These are phyloP conservation scores for Diabrotica balteata DNA, from an alignment of 2,888 invertebrate genomes.

Conservation along the genomic window DNA sequence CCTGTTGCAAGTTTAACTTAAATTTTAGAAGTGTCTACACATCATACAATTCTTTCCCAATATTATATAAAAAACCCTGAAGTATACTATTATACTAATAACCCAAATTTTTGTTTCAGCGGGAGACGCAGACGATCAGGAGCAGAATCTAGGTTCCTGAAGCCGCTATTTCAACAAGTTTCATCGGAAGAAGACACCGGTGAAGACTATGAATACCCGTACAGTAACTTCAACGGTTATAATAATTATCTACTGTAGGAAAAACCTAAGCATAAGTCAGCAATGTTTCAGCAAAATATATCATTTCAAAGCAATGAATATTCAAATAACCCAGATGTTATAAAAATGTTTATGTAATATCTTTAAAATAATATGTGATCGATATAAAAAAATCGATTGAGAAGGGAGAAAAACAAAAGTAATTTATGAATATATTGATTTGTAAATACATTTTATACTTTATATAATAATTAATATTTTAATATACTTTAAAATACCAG, in stretches of 20 bases:
- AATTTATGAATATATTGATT: neutral
- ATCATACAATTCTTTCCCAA: too few species aligned
- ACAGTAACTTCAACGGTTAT: conserved; percentile 22
- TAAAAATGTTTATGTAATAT: conserved; percentile 16
- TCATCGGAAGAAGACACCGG: conserved; percentile 38
- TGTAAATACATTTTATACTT: neutral
- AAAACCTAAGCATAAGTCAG: neutral
- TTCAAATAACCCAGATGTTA: conserved; percentile 18
- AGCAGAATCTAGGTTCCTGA: conserved; percentile 33
- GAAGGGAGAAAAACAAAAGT: conserved; percentile 7
- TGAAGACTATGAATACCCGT: conserved; percentile 30
- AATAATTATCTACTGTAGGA: conserved; percentile 20
- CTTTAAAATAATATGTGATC: neutral
- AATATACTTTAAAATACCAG: too few species aligned
- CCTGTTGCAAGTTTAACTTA: too few species aligned
- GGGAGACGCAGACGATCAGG: conserved; percentile 35
- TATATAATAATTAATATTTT: too few species aligned
- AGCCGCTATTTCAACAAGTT: conserved; percentile 36
- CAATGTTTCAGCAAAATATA: conserved; percentile 19
- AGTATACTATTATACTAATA: too few species aligned
- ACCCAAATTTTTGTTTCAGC: conserved; percentile 24
- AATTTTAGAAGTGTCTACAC: too few species aligned
- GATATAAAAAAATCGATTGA: neutral
- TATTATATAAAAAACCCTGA: too few species aligned
- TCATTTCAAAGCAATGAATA: conserved; percentile 25